These are phyloP conservation scores for Nomada fucata DNA, from an alignment of 2,888 invertebrate genomes.

Conservation along the genomic window DNA sequence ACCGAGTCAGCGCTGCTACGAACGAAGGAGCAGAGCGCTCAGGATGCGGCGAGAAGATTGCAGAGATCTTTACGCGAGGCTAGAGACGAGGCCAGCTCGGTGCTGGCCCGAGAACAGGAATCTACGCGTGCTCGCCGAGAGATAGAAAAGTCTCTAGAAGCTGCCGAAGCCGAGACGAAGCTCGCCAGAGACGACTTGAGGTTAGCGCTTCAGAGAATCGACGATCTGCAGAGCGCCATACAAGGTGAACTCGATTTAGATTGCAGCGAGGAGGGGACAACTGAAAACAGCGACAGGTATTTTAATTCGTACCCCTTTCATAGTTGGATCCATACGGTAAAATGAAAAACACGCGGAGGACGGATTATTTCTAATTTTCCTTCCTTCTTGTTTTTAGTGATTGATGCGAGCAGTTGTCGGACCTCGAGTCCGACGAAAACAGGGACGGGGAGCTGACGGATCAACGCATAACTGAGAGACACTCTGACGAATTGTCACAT, in stretches of 20 bases:
- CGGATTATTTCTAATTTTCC: neutral
- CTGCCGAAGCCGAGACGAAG: slow-evolving; percentile 89
- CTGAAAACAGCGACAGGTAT: slow-evolving; percentile 88
- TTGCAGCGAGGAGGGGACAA: slow-evolving; percentile 86
- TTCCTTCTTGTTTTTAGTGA: slow-evolving; percentile 72
- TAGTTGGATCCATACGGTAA: neutral
- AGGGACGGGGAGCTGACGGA: slow-evolving; percentile 65
- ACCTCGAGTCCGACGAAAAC: slow-evolving; percentile 75
- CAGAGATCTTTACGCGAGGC: slow-evolving; percentile 90
- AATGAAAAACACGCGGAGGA: neutral
- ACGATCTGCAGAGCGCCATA: slow-evolving; percentile 96
- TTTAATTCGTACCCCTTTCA: slow-evolving; percentile 24
- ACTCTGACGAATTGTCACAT: slow-evolving; percentile 40
- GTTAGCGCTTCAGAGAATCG: slow-evolving; percentile 94
- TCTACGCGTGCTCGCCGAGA: slow-evolving; percentile 90
- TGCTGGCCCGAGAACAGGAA: slow-evolving; percentile 91
- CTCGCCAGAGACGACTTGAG: slow-evolving; percentile 92
- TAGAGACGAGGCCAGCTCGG: slow-evolving; percentile 91
- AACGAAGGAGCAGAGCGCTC: slow-evolving; percentile 90
- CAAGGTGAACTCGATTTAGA: slow-evolving; percentile 92
- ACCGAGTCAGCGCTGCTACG: slow-evolving; percentile 90
- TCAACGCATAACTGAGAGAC: slow-evolving; percentile 59
- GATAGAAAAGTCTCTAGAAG: slow-evolving; percentile 90
- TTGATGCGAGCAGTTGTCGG: slow-evolving; percentile 80
- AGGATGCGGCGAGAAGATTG: slow-evolving; percentile 91